Conservation (phyloP, 2,888 invertebrate genomes). For the Lepetodrilus schrolli region DNA sequence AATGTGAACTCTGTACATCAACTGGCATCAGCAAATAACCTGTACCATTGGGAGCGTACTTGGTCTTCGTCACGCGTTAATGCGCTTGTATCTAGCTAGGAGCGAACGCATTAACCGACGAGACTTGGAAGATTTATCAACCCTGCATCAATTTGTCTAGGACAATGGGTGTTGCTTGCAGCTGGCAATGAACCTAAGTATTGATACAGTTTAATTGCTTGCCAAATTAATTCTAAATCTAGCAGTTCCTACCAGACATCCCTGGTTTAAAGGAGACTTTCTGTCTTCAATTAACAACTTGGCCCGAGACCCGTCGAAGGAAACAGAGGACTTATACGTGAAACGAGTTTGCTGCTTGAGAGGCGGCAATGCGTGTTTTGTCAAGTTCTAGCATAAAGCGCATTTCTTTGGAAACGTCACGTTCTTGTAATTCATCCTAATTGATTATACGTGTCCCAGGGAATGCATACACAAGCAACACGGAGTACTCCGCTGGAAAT, state of each 20-base stretch:
- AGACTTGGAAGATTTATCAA: background rate
- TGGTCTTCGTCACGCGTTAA: background rate
- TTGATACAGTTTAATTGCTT: background rate
- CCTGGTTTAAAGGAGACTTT: background rate
- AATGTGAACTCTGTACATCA: background rate
- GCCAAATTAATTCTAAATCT: background rate
- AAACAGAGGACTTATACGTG: background rate
- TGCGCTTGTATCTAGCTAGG: background rate
- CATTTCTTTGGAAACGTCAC: background rate
- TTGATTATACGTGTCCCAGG: background rate
- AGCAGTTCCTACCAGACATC: constrained; percentile 4
- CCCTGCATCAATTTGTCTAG: background rate
- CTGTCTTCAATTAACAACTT: background rate
- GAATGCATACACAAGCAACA: too few relatives aligned
- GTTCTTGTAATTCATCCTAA: background rate
- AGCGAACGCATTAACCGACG: background rate
- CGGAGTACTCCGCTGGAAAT: too few relatives aligned
- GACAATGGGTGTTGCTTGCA: background rate
- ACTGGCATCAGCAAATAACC: background rate
- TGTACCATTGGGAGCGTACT: background rate
- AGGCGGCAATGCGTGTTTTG: too few relatives aligned
- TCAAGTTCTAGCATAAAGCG: too few relatives aligned
- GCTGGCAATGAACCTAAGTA: background rate
- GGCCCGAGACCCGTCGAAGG: background rate
- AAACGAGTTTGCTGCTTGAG: too few relatives aligned